Conservation (phyloP, 23 tunicate species). For the Clavelina lepadiformis region DNA sequence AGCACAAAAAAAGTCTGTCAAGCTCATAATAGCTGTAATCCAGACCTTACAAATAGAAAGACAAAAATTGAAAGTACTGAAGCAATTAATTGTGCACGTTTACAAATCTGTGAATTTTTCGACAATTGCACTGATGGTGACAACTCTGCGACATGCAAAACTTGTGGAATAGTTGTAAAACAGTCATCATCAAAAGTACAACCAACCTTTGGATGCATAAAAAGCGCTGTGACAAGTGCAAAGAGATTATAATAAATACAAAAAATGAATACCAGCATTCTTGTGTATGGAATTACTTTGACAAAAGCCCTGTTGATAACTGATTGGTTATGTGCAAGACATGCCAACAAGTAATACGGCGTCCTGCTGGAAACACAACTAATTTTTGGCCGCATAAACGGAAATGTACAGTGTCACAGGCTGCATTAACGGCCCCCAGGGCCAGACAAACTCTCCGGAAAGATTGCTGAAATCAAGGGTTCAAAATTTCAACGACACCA, state of each 20-base stretch:
- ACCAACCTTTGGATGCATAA: slow-evolving; percentile 16
- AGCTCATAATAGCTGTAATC: too few species aligned
- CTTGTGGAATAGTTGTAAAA: slow-evolving; percentile 4
- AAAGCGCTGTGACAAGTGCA: too few species aligned
- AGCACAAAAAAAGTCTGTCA: too few species aligned
- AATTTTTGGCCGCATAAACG: slow-evolving; percentile 3
- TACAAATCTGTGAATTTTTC: too few species aligned
- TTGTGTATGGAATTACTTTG: slow-evolving; percentile 2
- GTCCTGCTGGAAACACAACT: slow-evolving; percentile 8
- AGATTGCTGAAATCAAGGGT: neutral
- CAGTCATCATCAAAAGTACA: neutral
- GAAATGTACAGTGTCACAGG: neutral
- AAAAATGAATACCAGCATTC: neutral
- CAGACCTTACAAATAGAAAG: too few species aligned
- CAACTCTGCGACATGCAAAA: slow-evolving; percentile 11
- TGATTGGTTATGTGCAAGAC: neutral
- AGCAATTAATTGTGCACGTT: too few species aligned
- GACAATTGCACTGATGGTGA: slow-evolving; percentile 1
- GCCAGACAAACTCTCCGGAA: neutral
- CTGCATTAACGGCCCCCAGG: neutral
- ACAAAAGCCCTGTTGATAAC: neutral
- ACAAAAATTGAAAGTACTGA: too few species aligned
- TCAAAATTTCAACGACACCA: neutral
- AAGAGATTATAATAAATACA: too few species aligned
- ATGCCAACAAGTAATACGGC: slow-evolving; percentile 1